A percentile compares a stretch with the other conserved stretches of the same genome.
Evolutionary conservation across 2,113 vertebrate genomes (phyloP).

Genomic region (Crotalus helleri): DNA sequence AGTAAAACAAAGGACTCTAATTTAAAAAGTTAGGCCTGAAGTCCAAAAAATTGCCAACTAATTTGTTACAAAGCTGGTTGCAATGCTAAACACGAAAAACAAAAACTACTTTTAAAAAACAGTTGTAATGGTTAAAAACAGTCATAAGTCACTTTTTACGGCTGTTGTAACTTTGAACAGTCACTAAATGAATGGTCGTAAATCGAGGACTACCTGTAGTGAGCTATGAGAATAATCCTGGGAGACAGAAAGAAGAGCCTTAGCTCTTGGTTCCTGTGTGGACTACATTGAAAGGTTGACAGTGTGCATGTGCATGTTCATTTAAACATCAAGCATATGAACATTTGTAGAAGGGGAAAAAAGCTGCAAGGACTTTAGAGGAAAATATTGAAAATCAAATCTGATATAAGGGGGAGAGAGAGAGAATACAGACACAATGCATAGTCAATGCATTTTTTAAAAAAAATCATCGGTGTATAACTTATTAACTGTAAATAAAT

Average conservation of each 20-base stretch:
- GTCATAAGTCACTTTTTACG: too few species aligned
- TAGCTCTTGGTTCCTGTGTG: background rate
- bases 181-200: too few species aligned
- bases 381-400: background rate
- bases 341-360: too few species aligned
- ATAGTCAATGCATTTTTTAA: too few species aligned
- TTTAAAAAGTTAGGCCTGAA: conserved; percentile 36
- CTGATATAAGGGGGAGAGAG: too few species aligned
- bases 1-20: conserved; percentile 1
- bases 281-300: background rate
- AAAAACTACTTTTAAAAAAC: conserved; percentile 20
- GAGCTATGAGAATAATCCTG: background rate
- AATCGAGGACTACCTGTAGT: too few species aligned
- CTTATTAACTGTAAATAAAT: background rate
- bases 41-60: conserved; percentile 8
- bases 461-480: background rate
- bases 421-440: too few species aligned
- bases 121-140: background rate
- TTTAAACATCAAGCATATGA: too few species aligned
- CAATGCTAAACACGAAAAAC: conserved; percentile 9
- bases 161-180: too few species aligned
- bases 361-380: too few species aligned
- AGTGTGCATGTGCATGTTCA: too few species aligned
- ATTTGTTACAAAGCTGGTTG: conserved; percentile 37
- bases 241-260: background rate